These are phyloP conservation scores for Adoxophyes honmai DNA, from an alignment of 1,140 invertebrate species.

Conservation along the genomic window DNA sequence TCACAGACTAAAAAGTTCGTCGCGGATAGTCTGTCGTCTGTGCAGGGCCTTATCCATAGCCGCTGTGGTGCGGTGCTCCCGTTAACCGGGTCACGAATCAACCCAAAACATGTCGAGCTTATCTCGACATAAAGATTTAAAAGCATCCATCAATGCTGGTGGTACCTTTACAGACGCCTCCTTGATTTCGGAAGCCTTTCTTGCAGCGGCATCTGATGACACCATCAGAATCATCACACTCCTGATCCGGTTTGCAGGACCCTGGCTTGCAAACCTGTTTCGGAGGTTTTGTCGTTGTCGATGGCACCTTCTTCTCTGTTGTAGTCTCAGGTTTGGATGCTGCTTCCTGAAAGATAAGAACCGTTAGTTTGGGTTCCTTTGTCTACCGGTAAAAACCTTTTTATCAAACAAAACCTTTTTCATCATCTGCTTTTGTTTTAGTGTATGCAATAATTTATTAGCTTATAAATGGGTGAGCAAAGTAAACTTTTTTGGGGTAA, in stretches of 20 bases:
- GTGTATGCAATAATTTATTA: too few relatives aligned
- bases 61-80: background rate
- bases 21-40: too few relatives aligned
- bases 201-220: constrained; percentile 40
- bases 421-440: too few relatives aligned
- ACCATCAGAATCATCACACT: constrained; percentile 54
- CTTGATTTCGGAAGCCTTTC: background rate
- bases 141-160: background rate
- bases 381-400: too few relatives aligned
- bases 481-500: too few relatives aligned
- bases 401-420: too few relatives aligned
- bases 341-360: constrained; percentile 40
- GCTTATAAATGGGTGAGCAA: too few relatives aligned
- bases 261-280: background rate
- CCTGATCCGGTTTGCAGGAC: constrained; percentile 18
- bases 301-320: constrained; percentile 11
- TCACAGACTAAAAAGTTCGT: too few relatives aligned
- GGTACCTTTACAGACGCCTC: background rate
- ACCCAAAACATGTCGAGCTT: too few relatives aligned
- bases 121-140: too few relatives aligned
- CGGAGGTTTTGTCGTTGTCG: constrained; percentile 24
- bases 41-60: too few relatives aligned
- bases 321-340: constrained; percentile 32
- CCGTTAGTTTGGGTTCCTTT: too few relatives aligned
- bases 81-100: background rate